These are phyloP conservation scores for Thera obeliscata DNA, from an alignment of 2,888 invertebrate species.

Conservation along the genomic window DNA sequence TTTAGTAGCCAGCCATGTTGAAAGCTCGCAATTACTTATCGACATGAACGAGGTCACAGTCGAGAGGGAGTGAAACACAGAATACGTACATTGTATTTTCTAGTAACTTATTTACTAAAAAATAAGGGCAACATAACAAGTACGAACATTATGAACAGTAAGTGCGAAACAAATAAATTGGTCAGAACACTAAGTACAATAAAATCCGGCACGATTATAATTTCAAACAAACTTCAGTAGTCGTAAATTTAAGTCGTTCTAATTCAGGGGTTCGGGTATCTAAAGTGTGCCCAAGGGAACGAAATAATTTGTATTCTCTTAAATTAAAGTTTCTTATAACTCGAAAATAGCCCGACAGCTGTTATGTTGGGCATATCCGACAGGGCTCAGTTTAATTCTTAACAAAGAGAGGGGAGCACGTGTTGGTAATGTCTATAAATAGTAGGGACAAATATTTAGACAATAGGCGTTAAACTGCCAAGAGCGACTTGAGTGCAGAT, in stretches of 20 bases:
- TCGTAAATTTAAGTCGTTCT: constrained; percentile 20
- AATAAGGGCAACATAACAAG: not conserved
- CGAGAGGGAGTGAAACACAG: constrained; percentile 18
- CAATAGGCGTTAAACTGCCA: constrained; percentile 32
- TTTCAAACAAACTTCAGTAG: constrained; percentile 19
- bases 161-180: constrained; percentile 1
- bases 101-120: not conserved
- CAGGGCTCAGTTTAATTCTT: constrained; percentile 63
- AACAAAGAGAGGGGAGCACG: constrained; percentile 54
- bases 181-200: constrained; percentile 9
- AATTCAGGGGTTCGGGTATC: constrained; percentile 21
- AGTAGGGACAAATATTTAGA: constrained; percentile 35
- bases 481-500: constrained; percentile 11
- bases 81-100: constrained; percentile 3
- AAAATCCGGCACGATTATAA: constrained; percentile 13
- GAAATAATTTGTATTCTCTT: constrained; percentile 49
- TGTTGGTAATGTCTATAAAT: constrained; percentile 50
- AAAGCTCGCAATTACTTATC: constrained; percentile 24
- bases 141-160: not conserved
- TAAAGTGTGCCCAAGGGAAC: constrained; percentile 33
- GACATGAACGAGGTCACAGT: constrained; percentile 22
- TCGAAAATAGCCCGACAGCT: constrained; percentile 80
- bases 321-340: constrained; percentile 64
- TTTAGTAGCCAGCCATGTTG: constrained; percentile 14
- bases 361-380: constrained; percentile 68